A percentile compares a stretch with the other conserved stretches of the same genome.
phyloP scores from a whole-genome alignment of 2,797 vertebrate species.

The Amblyraja radiata region DNA sequence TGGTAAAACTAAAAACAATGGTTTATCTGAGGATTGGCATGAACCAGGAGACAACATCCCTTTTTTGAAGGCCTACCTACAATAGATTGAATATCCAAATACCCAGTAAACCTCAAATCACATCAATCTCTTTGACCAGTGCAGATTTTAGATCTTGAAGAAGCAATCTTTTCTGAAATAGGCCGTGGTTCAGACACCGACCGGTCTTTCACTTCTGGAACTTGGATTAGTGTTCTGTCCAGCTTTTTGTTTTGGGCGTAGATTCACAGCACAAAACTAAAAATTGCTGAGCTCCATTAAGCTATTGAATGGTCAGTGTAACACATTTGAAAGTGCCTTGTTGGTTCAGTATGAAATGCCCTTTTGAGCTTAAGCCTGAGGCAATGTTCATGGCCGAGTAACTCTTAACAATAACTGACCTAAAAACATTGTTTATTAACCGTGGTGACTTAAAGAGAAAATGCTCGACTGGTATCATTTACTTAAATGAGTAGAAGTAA shows the following conservation, averaged over 20 bases:
- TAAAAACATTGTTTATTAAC: background rate
- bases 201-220: background rate
- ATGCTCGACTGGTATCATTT: background rate
- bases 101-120: background rate
- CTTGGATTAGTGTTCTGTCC: background rate
- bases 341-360: background rate
- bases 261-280: background rate
- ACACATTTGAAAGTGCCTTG: background rate
- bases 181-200: background rate
- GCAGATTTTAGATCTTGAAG: background rate
- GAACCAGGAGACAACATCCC: constrained; percentile 26
- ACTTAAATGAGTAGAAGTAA: background rate
- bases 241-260: background rate
- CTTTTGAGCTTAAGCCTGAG: constrained; percentile 12
- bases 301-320: background rate
- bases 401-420: background rate
- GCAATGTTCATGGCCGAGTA: background rate
- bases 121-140: background rate
- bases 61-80: constrained; percentile 20
- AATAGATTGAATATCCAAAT: background rate
- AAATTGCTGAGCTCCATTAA: background rate
- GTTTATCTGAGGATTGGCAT: background rate
- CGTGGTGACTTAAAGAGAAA: background rate
- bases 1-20: background rate
- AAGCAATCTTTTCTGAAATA: background rate